Conservation (phyloP, 2,888 invertebrate species). For the Ichneumon xanthorius region DNA sequence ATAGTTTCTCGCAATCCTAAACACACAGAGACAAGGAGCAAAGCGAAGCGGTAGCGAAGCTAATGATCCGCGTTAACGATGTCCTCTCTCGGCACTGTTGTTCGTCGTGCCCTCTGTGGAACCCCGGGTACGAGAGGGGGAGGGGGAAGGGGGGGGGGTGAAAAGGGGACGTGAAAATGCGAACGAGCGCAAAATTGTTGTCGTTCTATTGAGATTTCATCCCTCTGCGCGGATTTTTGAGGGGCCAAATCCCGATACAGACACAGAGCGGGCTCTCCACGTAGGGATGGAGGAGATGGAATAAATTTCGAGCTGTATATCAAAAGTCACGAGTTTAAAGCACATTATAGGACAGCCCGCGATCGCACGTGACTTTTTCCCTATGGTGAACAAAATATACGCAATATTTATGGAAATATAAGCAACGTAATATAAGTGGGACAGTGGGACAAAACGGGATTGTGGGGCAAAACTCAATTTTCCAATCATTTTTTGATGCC, state of each 20-base stretch:
- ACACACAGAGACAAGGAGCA: constrained; percentile 31
- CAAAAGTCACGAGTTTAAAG: background rate
- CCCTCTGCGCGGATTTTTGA: constrained; percentile 11
- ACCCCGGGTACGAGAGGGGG: background rate
- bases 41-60: constrained; percentile 41
- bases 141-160: background rate
- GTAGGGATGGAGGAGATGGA: background rate
- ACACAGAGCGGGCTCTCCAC: background rate
- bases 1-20: constrained; percentile 55
- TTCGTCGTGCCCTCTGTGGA: constrained; percentile 14
- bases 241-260: background rate
- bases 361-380: background rate
- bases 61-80: constrained; percentile 68
- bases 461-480: no score
- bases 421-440: no score
- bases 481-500: no score
- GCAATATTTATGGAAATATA: no score
- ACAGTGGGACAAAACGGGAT: no score
- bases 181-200: constrained; percentile 24
- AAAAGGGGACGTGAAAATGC: background rate
- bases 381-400: no score
- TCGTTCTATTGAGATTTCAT: constrained; percentile 33
- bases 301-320: background rate
- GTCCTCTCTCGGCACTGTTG: constrained; percentile 39
- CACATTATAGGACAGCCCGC: background rate